Evolutionary conservation across 2,888 invertebrate genomes (phyloP).

Genomic region (Hydropsyche betteni): DNA sequence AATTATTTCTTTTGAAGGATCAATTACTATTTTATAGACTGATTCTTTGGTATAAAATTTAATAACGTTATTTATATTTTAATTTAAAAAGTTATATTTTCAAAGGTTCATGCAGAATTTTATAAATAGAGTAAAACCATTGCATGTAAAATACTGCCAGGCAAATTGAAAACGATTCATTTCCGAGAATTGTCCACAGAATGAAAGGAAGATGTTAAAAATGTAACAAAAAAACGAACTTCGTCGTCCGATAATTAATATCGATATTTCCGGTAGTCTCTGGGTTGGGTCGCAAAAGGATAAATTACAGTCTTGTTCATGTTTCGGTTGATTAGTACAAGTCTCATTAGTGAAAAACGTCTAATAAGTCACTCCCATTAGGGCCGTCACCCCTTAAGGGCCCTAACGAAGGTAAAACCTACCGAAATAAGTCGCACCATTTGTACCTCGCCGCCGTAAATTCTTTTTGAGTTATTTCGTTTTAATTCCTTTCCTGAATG

Average conservation of each 20-base stretch:
- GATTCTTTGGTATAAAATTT: too few species aligned
- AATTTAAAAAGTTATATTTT: too few species aligned
- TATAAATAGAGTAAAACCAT: too few species aligned
- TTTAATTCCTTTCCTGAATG: not conserved
- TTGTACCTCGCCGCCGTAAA: slow-evolving; percentile 12
- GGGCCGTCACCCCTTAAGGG: slow-evolving; percentile 27
- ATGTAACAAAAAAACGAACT: not conserved
- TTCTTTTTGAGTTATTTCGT: slow-evolving; percentile 21
- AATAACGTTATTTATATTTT: too few species aligned
- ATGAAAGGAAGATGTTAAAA: too few species aligned
- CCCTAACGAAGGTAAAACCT: slow-evolving; percentile 35
- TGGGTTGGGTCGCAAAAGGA: not conserved
- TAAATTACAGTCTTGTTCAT: slow-evolving; percentile 19
- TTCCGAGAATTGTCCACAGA: too few species aligned
- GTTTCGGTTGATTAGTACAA: slow-evolving; percentile 33
- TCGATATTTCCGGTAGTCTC: not conserved
- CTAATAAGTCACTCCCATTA: slow-evolving; percentile 31
- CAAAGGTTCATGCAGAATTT: too few species aligned
- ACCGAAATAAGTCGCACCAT: slow-evolving; percentile 24
- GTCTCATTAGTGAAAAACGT: slow-evolving; percentile 34
- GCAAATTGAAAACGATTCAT: too few species aligned
- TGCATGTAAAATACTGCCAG: too few species aligned
- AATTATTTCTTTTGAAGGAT: too few species aligned
- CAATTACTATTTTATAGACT: too few species aligned
- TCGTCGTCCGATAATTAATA: not conserved